Evolutionary conservation across 2,888 invertebrate genomes (phyloP).

Genomic region (Aphelenchoides bicaudatus): DNA sequence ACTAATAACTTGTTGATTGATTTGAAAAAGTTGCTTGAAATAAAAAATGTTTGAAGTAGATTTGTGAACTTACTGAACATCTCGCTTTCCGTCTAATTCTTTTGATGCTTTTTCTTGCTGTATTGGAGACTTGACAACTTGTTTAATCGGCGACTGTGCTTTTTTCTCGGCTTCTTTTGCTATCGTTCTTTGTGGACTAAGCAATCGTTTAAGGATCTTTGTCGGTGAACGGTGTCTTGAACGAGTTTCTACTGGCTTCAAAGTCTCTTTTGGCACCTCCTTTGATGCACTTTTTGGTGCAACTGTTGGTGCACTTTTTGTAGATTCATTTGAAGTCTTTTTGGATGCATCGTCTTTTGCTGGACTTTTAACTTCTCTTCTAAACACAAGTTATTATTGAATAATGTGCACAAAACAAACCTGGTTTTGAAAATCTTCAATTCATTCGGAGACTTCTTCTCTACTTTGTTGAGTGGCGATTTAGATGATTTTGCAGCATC

Average conservation of each 20-base stretch:
- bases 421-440: slow-evolving; percentile 18
- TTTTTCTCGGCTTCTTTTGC: no score
- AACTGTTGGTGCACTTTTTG: background rate
- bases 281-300: background rate
- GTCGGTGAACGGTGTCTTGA: slow-evolving; percentile 6
- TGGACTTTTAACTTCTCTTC: background rate
- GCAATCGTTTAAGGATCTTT: slow-evolving; percentile 3
- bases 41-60: background rate
- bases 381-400: no score
- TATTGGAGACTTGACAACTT: no score
- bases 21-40: background rate
- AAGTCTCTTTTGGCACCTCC: background rate
- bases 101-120: slow-evolving; percentile 1
- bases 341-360: background rate
- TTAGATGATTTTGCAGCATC: no score
- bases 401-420: background rate
- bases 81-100: slow-evolving; percentile 3
- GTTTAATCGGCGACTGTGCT: no score
- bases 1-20: no score
- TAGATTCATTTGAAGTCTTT: background rate
- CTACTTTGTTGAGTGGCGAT: background rate
- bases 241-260: slow-evolving; percentile 3
- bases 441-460: background rate
- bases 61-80: slow-evolving; percentile 7
- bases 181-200: slow-evolving; percentile 4